Conservation (phyloP, 2,888 invertebrate species). For the Acrobasis consociella region DNA sequence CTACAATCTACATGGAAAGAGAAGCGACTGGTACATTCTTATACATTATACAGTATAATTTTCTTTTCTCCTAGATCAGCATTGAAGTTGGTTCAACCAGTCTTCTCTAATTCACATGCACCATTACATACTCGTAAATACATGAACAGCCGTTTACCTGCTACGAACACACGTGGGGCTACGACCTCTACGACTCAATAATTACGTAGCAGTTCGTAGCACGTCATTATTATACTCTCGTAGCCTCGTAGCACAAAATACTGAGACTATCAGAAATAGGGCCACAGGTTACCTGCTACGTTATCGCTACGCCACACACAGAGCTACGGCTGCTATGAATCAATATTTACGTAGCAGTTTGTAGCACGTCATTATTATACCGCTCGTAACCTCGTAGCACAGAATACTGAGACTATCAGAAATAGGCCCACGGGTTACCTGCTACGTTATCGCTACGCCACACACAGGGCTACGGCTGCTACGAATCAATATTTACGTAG, state of each 20-base stretch:
- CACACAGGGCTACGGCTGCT: constrained; percentile 10
- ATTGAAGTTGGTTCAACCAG: too few species aligned
- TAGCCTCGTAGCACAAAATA: not conserved
- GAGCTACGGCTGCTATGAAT: constrained; percentile 14
- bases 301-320: not conserved
- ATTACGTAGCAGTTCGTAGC: constrained; percentile 16
- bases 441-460: not conserved
- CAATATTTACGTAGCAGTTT: constrained; percentile 13
- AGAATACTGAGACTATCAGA: not conserved
- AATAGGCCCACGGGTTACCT: not conserved
- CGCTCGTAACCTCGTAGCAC: not conserved
- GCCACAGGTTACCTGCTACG: not conserved
- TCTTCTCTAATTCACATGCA: not conserved
- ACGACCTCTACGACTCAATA: constrained; percentile 16
- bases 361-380: constrained; percentile 3
- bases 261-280: too few species aligned
- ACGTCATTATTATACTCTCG: not conserved
- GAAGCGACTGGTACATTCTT: too few species aligned
- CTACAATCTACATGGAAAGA: too few species aligned
- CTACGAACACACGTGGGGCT: constrained; percentile 10
- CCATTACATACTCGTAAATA: constrained; percentile 5
- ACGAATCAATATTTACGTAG: constrained; percentile 19
- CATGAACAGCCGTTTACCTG: constrained; percentile 14
- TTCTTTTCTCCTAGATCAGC: too few species aligned
- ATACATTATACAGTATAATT: too few species aligned